Evolutionary conservation across 1,140 invertebrate genomes (phyloP).

Genomic region (Drosophila arizonae): DNA sequence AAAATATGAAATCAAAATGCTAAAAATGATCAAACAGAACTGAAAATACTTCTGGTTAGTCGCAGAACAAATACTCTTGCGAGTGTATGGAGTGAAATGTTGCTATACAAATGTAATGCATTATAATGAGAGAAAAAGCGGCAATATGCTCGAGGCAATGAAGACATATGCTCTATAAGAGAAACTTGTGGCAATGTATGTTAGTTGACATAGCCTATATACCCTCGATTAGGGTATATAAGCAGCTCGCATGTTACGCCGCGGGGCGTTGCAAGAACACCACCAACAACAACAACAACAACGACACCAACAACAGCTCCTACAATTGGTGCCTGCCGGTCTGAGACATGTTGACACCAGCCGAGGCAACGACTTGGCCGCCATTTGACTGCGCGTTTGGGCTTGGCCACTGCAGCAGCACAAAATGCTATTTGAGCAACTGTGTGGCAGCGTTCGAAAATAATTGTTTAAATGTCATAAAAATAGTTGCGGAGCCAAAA

Average conservation of each 20-base stretch:
- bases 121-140: no score
- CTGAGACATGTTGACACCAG: constrained; percentile 78
- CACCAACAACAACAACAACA: constrained; percentile 31
- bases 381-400: constrained; percentile 45
- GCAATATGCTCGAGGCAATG: no score
- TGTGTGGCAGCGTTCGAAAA: constrained; percentile 58
- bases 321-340: constrained; percentile 33
- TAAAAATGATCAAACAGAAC: not conserved
- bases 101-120: no score
- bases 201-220: not conserved
- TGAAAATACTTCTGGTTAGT: not conserved
- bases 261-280: constrained; percentile 58
- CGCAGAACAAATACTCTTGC: constrained; percentile 10
- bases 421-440: constrained; percentile 72
- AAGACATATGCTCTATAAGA: no score
- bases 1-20: constrained; percentile 53
- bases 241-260: constrained; percentile 46
- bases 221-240: constrained; percentile 1
- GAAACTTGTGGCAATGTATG: no score
- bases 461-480: constrained; percentile 81
- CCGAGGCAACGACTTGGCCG: constrained; percentile 48
- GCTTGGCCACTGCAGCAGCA: constrained; percentile 50
- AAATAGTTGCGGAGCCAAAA: constrained; percentile 30
- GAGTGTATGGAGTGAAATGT: not conserved
- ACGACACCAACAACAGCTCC: not conserved